These are phyloP conservation scores for Tragelaphus strepsiceros DNA, from an alignment of 2,113 vertebrate genomes.

Conservation along the genomic window DNA sequence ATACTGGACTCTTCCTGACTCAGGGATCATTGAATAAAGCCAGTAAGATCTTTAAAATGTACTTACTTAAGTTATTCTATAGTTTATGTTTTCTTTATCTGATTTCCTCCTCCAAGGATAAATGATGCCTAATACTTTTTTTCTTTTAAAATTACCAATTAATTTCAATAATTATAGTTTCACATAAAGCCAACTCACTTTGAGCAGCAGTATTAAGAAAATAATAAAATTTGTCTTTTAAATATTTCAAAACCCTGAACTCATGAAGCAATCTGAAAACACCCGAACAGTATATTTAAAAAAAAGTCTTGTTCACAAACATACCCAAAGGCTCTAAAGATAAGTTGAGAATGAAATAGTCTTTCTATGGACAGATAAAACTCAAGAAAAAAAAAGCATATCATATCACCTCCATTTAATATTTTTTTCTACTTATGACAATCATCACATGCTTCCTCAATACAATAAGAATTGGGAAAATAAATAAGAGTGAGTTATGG, in stretches of 20 bases:
- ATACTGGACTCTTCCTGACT: neutral
- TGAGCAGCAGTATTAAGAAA: neutral
- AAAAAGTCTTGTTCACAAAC: neutral
- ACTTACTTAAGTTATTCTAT: neutral
- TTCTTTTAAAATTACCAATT: slow-evolving; percentile 22
- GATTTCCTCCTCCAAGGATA: neutral
- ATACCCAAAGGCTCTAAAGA: neutral
- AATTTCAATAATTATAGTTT: slow-evolving; percentile 36
- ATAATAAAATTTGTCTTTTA: neutral
- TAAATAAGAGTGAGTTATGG: neutral
- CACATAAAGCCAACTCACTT: neutral
- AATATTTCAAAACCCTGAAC: neutral
- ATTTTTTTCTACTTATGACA: neutral
- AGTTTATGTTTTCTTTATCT: slow-evolving; percentile 17
- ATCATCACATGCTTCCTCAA: neutral
- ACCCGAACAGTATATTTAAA: neutral
- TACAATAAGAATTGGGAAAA: neutral
- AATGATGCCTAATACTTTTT: neutral
- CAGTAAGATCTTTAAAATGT: neutral
- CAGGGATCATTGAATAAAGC: neutral
- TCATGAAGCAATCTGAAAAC: neutral
- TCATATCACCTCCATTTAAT: neutral
- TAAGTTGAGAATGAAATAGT: neutral
- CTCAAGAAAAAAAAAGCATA: neutral
- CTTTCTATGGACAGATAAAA: neutral